Percentiles rank a stretch among this genome's conserved stretches.
Evolutionary conservation across 1,140 invertebrate species (phyloP).

Genomic region (Vanessa tameamea): DNA sequence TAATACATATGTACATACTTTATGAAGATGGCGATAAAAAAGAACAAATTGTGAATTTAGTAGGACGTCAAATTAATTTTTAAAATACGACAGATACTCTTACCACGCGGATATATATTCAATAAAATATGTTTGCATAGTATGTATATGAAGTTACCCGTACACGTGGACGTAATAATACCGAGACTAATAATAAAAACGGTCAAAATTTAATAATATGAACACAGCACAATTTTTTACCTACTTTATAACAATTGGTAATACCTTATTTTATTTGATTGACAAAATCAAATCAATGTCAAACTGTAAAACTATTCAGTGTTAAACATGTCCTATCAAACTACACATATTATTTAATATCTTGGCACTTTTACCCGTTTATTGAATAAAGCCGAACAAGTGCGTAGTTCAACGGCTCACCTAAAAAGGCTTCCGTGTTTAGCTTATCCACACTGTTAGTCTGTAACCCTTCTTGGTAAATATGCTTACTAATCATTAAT

Average conservation of each 20-base stretch:
- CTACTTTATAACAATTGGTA: no score
- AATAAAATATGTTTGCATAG: no score
- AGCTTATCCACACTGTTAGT: background rate
- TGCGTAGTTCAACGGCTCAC: conserved; percentile 13
- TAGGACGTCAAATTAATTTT: background rate
- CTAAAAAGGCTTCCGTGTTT: conserved; percentile 32
- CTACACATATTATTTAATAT: background rate
- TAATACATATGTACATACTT: background rate
- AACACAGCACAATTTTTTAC: no score
- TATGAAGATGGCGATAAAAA: background rate
- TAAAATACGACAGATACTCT: no score
- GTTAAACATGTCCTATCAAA: background rate
- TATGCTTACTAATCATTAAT: no score
- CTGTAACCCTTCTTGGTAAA: conserved; percentile 4
- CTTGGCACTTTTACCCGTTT: conserved; percentile 14
- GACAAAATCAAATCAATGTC: background rate
- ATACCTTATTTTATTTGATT: no score
- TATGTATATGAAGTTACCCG: no score
- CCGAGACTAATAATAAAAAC: no score
- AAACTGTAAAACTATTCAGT: background rate
- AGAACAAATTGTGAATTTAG: background rate
- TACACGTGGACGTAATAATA: no score
- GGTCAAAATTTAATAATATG: no score
- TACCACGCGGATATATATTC: no score
- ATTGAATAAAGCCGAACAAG: conserved; percentile 28